Evolutionary conservation across 2,797 vertebrate species (phyloP), one percentile per base, ranked within the genome.

Genomic region (Pitangus sulphuratus): DNA sequence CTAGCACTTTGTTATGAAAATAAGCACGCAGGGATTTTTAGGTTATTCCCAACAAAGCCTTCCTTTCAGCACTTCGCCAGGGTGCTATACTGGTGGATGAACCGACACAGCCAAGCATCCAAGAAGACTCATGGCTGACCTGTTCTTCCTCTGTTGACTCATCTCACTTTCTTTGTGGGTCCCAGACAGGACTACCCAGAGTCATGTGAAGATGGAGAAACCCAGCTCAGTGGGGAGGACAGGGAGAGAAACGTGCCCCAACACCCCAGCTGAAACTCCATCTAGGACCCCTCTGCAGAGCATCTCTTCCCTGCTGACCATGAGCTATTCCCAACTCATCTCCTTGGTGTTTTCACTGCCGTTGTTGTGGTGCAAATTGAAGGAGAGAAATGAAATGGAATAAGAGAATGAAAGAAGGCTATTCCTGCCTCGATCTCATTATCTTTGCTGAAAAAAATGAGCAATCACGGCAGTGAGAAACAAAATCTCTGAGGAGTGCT

Each of bases 341-440:
- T 68, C 54, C 65, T 74, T 26, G 24, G 50, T 11, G 35, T 11
- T 61, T 44, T 39, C 5, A 3, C 70, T 64, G 70, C n/a, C 51
- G 26, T 48, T 56, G 70, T 9, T 18, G 51, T 5, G 44, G 72
- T 81, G 80, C 45, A 93, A 93, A 91, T 78, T 35, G 74, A 42
- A 93, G 60, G 51, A 86, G 44, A 84, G 68, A 84, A 95, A 89
- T 78, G 50, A 93, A 92, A 96, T 66, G 57, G 51, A 92, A 16
- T 60, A 82, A 72, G 56, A 79, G 80, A 90, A 79, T 35, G 87
- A 91, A 72, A 65, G 69, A 61, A 82, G 42, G 19, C n/a, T 60
- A 58, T 69, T 69, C 35, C 71, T 96, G 80, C 50, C 64, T 87
- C 18, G 0, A 69, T 91, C 90, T 95, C 85, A 71, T 95, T 79